These are phyloP conservation scores for Peromyscus attwateri DNA, from an alignment of 2,797 vertebrate genomes.

Conservation along the genomic window DNA sequence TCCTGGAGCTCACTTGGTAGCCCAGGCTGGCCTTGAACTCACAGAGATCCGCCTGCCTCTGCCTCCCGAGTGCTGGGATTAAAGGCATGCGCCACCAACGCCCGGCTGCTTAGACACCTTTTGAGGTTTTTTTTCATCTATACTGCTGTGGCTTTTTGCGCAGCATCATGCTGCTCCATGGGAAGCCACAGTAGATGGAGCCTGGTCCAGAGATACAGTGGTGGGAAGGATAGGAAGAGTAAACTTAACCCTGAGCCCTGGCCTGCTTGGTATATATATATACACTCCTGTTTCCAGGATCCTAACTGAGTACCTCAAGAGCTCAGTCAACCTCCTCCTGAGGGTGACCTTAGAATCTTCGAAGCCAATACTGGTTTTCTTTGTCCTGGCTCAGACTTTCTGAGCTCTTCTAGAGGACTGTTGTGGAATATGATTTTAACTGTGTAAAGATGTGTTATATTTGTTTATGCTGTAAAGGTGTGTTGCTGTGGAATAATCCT, in stretches of 20 bases:
- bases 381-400: background rate
- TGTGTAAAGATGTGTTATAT: background rate
- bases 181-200: background rate
- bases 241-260: background rate
- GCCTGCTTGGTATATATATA: background rate
- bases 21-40: no score
- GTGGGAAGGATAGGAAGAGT: background rate
- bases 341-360: background rate
- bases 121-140: background rate
- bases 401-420: background rate
- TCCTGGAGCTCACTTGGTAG: no score
- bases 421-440: background rate
- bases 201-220: no score
- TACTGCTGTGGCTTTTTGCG: background rate
- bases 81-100: no score
- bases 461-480: background rate
- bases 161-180: background rate
- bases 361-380: background rate
- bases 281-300: background rate
- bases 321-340: background rate
- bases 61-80: no score
- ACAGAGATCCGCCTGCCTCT: no score
- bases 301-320: background rate
- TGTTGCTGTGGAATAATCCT: background rate
- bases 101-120: background rate